These are phyloP conservation scores for Marisa cornuarietis DNA, from an alignment of 1,140 invertebrate genomes.

Conservation along the genomic window DNA sequence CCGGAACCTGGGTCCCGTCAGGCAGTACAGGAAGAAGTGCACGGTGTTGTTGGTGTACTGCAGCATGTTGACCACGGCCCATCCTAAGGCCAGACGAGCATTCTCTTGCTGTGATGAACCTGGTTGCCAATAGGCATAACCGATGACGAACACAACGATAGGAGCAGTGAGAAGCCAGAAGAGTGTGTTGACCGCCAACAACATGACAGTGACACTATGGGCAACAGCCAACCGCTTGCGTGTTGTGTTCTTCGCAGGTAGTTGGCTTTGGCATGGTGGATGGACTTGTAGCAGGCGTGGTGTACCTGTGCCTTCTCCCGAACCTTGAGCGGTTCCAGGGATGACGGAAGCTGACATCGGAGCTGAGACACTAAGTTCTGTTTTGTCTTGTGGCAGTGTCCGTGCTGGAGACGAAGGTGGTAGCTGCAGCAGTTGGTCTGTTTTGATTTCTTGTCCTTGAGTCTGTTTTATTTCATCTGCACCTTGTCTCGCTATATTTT, in stretches of 20 bases:
- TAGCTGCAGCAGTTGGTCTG: too few species aligned
- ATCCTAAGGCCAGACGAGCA: conserved; percentile 41
- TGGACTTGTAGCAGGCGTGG: too few species aligned
- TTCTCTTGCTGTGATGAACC: conserved; percentile 3
- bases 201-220: conserved; percentile 49
- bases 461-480: too few species aligned
- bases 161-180: conserved; percentile 54
- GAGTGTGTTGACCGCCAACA: conserved; percentile 48
- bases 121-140: conserved; percentile 37
- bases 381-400: too few species aligned
- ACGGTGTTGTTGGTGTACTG: conserved; percentile 58
- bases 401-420: too few species aligned
- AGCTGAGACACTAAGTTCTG: too few species aligned
- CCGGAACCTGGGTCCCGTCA: conserved; percentile 54
- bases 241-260: too few species aligned
- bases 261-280: background rate
- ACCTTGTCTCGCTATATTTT: too few species aligned
- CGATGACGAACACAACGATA: conserved; percentile 51
- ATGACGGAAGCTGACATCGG: too few species aligned
- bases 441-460: too few species aligned
- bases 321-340: too few species aligned
- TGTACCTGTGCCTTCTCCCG: too few species aligned
- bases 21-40: conserved; percentile 61
- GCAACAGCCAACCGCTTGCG: background rate
- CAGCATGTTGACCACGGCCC: conserved; percentile 55